A percentile compares a stretch with the other conserved stretches of the same genome.
Conservation (phyloP, 2,797 vertebrate species). For the Botia almorhae region DNA sequence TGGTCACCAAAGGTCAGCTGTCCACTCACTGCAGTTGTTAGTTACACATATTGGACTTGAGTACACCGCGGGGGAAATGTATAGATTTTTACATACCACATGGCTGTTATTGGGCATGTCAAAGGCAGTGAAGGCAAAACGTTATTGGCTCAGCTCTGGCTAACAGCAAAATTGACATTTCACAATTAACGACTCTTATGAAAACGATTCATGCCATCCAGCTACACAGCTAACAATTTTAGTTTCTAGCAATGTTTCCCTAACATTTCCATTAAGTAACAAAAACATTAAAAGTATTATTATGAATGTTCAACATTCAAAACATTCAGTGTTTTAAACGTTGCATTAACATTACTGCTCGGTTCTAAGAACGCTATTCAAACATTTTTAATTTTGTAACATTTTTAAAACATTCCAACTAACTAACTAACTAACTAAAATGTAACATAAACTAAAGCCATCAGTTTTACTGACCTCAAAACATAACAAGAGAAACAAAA, state of each 20-base stretch:
- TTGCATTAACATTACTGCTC: too few relatives aligned
- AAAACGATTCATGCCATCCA: conserved; percentile 1
- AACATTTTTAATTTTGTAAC: too few relatives aligned
- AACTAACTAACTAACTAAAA: not conserved
- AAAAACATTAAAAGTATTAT: too few relatives aligned
- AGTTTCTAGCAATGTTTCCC: too few relatives aligned
- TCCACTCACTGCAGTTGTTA: conserved; percentile 35
- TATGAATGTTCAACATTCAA: too few relatives aligned
- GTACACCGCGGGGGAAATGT: conserved; percentile 31
- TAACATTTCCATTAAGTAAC: too few relatives aligned
- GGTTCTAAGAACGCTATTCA: too few relatives aligned
- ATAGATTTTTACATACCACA: conserved; percentile 27
- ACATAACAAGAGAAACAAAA: not conserved
- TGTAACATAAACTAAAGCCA: conserved; percentile 5
- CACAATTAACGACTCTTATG: not conserved
- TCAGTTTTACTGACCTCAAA: not conserved
- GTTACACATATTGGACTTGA: conserved; percentile 43
- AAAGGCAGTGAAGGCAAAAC: not conserved
- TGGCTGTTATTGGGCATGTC: conserved; percentile 21
- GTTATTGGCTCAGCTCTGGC: not conserved
- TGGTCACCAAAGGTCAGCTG: conserved; percentile 48
- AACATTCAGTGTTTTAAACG: too few relatives aligned
- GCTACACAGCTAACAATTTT: not conserved
- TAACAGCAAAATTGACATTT: not conserved
- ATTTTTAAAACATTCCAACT: too few relatives aligned